A percentile compares a stretch with the other conserved stretches of the same genome.
Evolutionary conservation across 2,113 vertebrate genomes (phyloP).

Genomic region (Fukomys damarensis): DNA sequence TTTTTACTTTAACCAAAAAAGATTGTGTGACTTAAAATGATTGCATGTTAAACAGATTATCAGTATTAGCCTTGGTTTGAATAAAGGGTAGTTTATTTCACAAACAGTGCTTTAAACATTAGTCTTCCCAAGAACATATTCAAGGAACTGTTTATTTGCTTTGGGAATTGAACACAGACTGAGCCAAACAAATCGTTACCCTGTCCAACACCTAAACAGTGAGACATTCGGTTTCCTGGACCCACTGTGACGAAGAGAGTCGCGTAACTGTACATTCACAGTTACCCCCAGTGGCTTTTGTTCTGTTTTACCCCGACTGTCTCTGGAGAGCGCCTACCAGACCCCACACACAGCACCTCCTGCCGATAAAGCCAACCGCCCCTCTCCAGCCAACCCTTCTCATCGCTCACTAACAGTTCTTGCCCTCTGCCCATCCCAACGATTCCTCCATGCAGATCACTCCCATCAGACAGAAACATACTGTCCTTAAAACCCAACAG

Average conservation of each 20-base stretch:
- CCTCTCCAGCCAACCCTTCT: neutral
- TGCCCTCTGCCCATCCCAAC: neutral
- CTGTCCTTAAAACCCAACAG: neutral
- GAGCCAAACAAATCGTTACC: neutral
- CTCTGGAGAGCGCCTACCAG: neutral
- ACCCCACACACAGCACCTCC: neutral
- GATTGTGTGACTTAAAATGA: neutral
- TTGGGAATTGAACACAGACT: neutral
- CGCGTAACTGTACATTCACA: neutral
- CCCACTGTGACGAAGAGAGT: constrained; percentile 2
- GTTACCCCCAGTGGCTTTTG: neutral
- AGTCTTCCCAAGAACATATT: neutral
- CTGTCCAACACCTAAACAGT: neutral
- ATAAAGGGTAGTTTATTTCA: constrained; percentile 43
- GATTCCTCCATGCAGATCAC: neutral
- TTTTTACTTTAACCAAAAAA: constrained; percentile 36
- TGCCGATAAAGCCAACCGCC: neutral
- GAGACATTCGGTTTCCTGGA: constrained; percentile 41
- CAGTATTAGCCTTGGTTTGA: constrained; percentile 1
- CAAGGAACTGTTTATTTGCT: constrained; percentile 34
- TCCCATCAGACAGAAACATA: neutral
- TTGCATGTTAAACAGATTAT: constrained; percentile 17
- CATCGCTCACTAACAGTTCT: neutral
- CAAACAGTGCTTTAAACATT: constrained; percentile 34
- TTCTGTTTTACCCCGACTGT: neutral